Evolutionary conservation across 2,113 vertebrate species (phyloP).

Genomic region (Petaurus breviceps): DNA sequence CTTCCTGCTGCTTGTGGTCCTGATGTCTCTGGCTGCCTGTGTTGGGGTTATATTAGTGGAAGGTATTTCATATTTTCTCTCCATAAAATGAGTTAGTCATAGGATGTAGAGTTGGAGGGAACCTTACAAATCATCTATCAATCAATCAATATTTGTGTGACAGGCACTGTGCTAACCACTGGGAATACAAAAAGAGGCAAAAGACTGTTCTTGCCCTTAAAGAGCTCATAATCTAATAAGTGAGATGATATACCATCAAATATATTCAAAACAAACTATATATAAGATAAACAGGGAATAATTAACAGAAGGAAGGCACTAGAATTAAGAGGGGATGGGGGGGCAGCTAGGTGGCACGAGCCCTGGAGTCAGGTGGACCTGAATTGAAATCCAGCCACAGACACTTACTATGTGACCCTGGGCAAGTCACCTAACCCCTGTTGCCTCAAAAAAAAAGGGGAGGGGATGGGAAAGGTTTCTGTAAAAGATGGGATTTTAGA

Average conservation of each 20-base stretch:
- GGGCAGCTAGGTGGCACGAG: background rate
- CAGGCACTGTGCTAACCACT: background rate
- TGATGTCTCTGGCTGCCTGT: constrained; percentile 84
- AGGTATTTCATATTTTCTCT: constrained; percentile 81
- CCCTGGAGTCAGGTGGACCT: background rate
- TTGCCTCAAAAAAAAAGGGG: background rate
- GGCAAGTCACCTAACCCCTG: background rate
- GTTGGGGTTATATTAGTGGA: constrained; percentile 89
- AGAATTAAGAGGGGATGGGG: background rate
- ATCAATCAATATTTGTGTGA: background rate
- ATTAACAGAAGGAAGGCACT: background rate
- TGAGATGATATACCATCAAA: background rate
- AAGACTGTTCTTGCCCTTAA: background rate
- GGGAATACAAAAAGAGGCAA: background rate
- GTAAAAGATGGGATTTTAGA: background rate
- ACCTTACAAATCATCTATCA: background rate
- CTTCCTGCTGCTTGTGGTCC: constrained; percentile 88
- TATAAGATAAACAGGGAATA: background rate
- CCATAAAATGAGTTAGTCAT: background rate
- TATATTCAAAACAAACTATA: background rate
- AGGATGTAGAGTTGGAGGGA: background rate
- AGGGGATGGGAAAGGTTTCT: background rate
- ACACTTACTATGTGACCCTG: background rate
- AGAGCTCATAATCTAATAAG: background rate
- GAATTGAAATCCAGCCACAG: background rate